Percentiles rank a stretch among this genome's conserved stretches.
These are phyloP conservation scores for Hyla sarda DNA, from an alignment of 2,113 vertebrate species.

Conservation along the genomic window DNA sequence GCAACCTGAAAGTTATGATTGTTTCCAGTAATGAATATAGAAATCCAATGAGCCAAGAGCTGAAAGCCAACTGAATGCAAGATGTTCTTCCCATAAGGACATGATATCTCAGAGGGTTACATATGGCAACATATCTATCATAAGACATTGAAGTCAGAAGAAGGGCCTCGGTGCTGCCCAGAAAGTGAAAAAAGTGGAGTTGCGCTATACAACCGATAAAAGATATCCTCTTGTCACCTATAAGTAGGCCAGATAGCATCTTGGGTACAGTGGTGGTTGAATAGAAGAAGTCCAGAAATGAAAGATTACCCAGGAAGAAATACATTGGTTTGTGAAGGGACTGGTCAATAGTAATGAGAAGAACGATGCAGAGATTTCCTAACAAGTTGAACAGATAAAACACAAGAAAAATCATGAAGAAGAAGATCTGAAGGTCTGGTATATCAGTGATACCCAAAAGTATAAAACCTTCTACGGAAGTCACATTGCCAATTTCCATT, in stretches of 20 bases:
- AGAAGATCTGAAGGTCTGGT: background rate
- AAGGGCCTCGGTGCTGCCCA: constrained; percentile 64
- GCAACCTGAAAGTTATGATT: constrained; percentile 40
- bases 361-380: constrained; percentile 40
- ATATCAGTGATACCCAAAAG: constrained; percentile 40
- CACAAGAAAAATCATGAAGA: constrained; percentile 29
- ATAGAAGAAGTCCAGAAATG: constrained; percentile 32
- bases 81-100: constrained; percentile 55
- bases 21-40: constrained; percentile 58
- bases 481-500: constrained; percentile 4
- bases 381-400: constrained; percentile 29
- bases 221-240: constrained; percentile 42
- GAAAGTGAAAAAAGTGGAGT: constrained; percentile 52
- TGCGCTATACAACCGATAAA: constrained; percentile 27
- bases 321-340: constrained; percentile 46
- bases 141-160: constrained; percentile 63
- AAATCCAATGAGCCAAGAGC: constrained; percentile 58
- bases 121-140: constrained; percentile 63
- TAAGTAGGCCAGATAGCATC: constrained; percentile 41
- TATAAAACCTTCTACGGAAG: constrained; percentile 1
- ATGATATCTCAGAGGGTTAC: constrained; percentile 61
- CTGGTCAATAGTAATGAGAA: constrained; percentile 2
- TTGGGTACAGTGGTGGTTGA: constrained; percentile 44
- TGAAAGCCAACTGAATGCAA: constrained; percentile 57
- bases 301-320: constrained; percentile 41